Evolutionary conservation across 2,113 vertebrate species (phyloP).

Genomic region (Brachypteracias leptosomus): DNA sequence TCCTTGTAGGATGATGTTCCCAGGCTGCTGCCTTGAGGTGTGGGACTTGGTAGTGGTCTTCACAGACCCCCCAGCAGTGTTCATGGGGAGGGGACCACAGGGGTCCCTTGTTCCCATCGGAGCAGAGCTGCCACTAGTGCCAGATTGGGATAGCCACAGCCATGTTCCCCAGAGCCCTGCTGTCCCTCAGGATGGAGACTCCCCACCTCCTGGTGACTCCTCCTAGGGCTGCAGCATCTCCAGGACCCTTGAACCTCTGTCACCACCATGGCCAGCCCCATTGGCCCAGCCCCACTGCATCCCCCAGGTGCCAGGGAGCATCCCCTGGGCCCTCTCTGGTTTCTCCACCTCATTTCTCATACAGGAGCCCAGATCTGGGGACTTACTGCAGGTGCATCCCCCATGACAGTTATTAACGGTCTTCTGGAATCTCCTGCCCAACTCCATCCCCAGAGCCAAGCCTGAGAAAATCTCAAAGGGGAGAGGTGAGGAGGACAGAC

Average conservation of each 20-base stretch:
- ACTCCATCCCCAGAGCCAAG: not conserved
- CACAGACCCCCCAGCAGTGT: rapidly evolving
- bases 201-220: not conserved
- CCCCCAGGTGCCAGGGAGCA: not conserved
- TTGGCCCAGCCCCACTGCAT: rapidly evolving
- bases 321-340: rapidly evolving
- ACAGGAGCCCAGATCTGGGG: not conserved
- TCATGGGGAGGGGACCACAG: not conserved
- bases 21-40: too few species aligned
- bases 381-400: rapidly evolving
- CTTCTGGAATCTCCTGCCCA: not conserved
- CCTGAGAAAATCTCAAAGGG: not conserved
- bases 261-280: not conserved
- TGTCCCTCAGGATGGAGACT: not conserved
- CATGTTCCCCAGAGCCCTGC: not conserved
- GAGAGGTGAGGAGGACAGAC: not conserved
- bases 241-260: not conserved
- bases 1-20: too few species aligned
- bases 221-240: not conserved
- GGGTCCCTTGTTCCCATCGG: rapidly evolving
- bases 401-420: rapidly evolving
- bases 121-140: not conserved
- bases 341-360: not conserved
- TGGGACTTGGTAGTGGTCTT: not conserved
- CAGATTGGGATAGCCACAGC: rapidly evolving